These are phyloP conservation scores for Scrobipalpa costella DNA, from an alignment of 2,888 invertebrate genomes.

Conservation along the genomic window DNA sequence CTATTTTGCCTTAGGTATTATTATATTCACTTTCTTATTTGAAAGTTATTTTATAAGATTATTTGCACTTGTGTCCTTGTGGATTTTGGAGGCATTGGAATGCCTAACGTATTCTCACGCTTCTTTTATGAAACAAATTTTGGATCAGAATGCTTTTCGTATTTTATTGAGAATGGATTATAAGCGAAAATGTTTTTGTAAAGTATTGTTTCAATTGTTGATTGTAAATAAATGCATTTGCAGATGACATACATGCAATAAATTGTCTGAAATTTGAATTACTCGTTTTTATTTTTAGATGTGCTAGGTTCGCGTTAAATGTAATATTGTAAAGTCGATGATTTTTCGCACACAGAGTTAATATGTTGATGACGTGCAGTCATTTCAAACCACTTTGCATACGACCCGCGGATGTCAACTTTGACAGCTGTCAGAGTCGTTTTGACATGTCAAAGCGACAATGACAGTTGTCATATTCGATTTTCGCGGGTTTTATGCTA, in stretches of 20 bases:
- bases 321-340: slow-evolving; percentile 34
- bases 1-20: slow-evolving; percentile 77
- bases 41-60: slow-evolving; percentile 74
- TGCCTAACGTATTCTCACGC: slow-evolving; percentile 75
- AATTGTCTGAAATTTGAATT: slow-evolving; percentile 74
- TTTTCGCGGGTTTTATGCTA: background rate
- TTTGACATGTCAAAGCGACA: background rate
- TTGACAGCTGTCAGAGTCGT: background rate
- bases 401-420: background rate
- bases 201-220: slow-evolving; percentile 76
- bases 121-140: slow-evolving; percentile 61
- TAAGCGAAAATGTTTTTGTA: slow-evolving; percentile 67
- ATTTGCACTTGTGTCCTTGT: slow-evolving; percentile 81
- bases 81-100: slow-evolving; percentile 65
- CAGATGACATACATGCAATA: slow-evolving; percentile 76
- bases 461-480: background rate
- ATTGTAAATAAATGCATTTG: slow-evolving; percentile 80
- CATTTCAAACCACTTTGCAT: slow-evolving; percentile 45
- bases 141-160: slow-evolving; percentile 66
- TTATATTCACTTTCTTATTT: slow-evolving; percentile 74
- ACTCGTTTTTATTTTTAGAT: slow-evolving; percentile 67
- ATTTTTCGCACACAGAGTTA: slow-evolving; percentile 48
- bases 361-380: slow-evolving; percentile 80
- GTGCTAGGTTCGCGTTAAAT: slow-evolving; percentile 55
- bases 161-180: slow-evolving; percentile 62